Base-by-base conservation (phyloP, 2,888 invertebrate species). In the Blera fallax region DNA sequence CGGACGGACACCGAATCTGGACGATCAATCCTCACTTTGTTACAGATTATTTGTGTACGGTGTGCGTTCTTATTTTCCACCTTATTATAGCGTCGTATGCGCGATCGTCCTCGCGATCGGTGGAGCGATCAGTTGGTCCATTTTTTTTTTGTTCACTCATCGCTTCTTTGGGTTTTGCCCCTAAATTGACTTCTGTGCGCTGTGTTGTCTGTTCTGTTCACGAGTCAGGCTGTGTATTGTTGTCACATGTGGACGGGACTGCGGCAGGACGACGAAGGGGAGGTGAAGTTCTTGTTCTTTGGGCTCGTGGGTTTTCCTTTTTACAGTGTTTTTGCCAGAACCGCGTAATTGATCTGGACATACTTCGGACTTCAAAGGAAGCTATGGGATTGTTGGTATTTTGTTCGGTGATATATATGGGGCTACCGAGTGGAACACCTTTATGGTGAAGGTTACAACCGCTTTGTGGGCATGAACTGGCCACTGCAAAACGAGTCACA, bases 1-100 rank as follows among this genome's bases (percentile, higher is more conserved):
- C 70, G 48, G 29, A 65, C 64, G 29, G 54, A 60, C 76, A 50
- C 48, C 85, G 58, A 81, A 79, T 76, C 78, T 69, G 67, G 64
- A 77, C 78, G 87, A 87, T 87, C 83, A 87, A 81, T 87, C 87
- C 82, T 72, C 77, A 84, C 87, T 87, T 84, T 87, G 87, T 81
- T 87, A 81, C 87, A 87, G 87, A 84, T 87, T 87, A 87, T 82
- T 83, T 87, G 69, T 84, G 62, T 77, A 79, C 69, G 52, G 32
- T 14, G 40, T 43, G 81, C 73, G 82, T 82, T 67, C 78, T 73
- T 78, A 87, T 82, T 87, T 87, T 87, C 87, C 87, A 87, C 81
- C 87, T 87, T 87, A 87, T 87, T 87, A 82, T 87, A 64, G 81
- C 78, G 45, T 69, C 87, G 45, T 69, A 69, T 56, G 67, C 29